Conservation (phyloP, 2,113 vertebrate species). For the Tetraodon nigroviridis region DNA sequence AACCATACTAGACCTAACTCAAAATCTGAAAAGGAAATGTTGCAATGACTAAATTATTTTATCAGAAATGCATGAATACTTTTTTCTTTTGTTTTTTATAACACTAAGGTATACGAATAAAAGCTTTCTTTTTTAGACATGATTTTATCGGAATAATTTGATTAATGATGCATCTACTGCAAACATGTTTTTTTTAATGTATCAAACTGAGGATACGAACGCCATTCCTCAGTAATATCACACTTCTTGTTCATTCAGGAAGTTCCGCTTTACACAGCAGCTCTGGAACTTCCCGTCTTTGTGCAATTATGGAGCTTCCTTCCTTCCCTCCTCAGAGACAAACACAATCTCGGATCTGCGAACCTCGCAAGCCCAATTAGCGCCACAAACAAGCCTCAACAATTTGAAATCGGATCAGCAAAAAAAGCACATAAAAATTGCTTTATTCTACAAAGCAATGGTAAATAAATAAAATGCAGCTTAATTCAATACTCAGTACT, state of each 20-base stretch:
- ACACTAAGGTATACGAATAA: no score
- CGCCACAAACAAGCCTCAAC: not conserved
- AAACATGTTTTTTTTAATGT: not conserved
- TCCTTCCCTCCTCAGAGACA: slow-evolving; percentile 30
- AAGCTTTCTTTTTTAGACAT: not conserved
- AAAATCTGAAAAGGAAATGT: no score
- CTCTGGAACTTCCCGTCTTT: slow-evolving; percentile 70
- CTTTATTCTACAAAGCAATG: no score
- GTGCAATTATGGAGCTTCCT: slow-evolving; percentile 59
- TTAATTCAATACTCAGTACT: no score
- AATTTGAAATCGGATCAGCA: not conserved
- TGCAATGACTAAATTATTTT: no score
- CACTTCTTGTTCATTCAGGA: slow-evolving; percentile 42
- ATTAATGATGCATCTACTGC: not conserved
- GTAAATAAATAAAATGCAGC: no score
- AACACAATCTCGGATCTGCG: not conserved
- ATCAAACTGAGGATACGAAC: not conserved
- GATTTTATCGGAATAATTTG: not conserved
- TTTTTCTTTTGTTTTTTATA: no score
- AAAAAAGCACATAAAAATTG: not conserved
- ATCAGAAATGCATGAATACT: no score
- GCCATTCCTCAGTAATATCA: slow-evolving; percentile 3
- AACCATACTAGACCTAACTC: no score
- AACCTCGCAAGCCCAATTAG: no score
- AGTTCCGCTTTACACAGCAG: slow-evolving; percentile 25